Evolutionary conservation across 1,140 invertebrate genomes (phyloP), one percentile per base, ranked within the genome.

Genomic region (Pomacea maculata): DNA sequence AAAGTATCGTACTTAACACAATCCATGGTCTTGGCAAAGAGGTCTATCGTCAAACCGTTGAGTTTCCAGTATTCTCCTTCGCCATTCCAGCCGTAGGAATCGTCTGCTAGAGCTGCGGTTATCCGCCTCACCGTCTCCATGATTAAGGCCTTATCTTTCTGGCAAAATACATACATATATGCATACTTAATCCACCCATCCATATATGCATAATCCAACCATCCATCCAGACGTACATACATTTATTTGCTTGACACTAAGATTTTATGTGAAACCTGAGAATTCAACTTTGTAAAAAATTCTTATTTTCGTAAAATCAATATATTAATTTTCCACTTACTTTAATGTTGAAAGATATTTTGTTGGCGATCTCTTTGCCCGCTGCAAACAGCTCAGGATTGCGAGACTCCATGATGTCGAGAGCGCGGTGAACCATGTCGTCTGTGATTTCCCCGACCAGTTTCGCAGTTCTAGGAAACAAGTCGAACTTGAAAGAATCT

Each of bases 131-230:
- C 12, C 2, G 72, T 25, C 5, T 64, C 52, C 79, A 75, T 75
- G 29, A 80, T 75, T 72, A 75, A 61, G 1, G 61, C 71, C 63
- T 80, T 80, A 61, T 80, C 63, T 68, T 65, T 80, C 79, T 80
- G 79, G 8, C 64, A 74, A 72, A 1, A 70, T 4, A 14, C 25
- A 17, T 7, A 12, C 34, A n/a, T 61, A 57, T 15, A 0, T 29
- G 17, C 15, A 29, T 12, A 19, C 8, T 11, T 57, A 45, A 17
- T 17, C 8, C 9, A 72, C 7, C 15, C 7, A 19, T 29, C 71
- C 25, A 29, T 5, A 10, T 19, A 72, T 21, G 17, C 17, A 73
- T 73, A 54, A 52, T 19, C 29, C 21, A 45, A 14, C 8, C 5
- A 15, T 34, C 29, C 8, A 73, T 52, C n/a, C 29, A 54, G 7